phyloP scores from a whole-genome alignment of 2,113 vertebrate species.

The Heptranchias perlo region DNA sequence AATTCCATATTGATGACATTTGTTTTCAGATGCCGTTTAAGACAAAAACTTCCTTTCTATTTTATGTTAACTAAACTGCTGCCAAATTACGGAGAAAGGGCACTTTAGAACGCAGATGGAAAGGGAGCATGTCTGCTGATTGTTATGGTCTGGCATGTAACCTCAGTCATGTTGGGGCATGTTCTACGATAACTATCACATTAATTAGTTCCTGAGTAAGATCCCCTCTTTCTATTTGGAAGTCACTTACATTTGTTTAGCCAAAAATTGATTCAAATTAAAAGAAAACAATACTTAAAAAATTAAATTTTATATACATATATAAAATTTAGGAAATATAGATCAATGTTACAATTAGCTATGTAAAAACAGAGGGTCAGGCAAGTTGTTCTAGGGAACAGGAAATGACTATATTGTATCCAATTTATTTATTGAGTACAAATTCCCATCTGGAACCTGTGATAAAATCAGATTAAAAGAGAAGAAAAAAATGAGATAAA shows the following conservation, averaged over 20 bases:
- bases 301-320: not conserved
- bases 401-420: not conserved
- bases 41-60: not conserved
- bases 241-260: not conserved
- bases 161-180: constrained; percentile 9
- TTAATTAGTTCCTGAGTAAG: constrained; percentile 4
- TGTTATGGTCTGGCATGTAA: not conserved
- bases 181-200: not conserved
- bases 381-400: not conserved
- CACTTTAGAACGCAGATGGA: constrained; percentile 43
- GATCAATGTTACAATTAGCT: not conserved
- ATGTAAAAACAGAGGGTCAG: not conserved
- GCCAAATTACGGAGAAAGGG: constrained; percentile 43
- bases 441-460: not conserved
- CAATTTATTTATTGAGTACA: not conserved
- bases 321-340: not conserved
- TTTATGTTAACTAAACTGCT: constrained; percentile 14
- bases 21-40: not conserved
- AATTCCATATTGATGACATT: constrained; percentile 12
- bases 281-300: not conserved
- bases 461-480: not conserved
- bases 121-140: constrained; percentile 39
- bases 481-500: not conserved
- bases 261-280: constrained; percentile 6
- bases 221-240: no score